phyloP scores from a whole-genome alignment of 2,113 vertebrate genomes.

The Notechis scutatus region DNA sequence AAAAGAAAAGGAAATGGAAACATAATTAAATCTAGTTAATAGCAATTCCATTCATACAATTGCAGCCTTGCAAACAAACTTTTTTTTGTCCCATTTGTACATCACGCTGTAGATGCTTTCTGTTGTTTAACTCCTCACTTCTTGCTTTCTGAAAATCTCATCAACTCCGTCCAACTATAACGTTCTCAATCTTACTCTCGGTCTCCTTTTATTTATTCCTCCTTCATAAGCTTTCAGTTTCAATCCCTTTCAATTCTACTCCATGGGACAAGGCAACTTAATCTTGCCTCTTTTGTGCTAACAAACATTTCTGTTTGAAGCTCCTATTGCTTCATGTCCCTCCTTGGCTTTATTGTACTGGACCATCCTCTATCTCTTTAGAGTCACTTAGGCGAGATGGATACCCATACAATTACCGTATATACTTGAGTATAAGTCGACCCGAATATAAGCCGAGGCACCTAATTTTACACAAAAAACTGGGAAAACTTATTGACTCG shows the following conservation, averaged over 20 bases:
- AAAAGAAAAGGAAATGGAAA: not conserved
- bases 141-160: not conserved
- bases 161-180: not conserved
- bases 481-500: too few species aligned
- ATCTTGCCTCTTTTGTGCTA: not conserved
- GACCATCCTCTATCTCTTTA: not conserved
- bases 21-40: not conserved
- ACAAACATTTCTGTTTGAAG: not conserved
- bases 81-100: not conserved
- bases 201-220: not conserved
- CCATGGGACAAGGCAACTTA: not conserved
- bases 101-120: not conserved
- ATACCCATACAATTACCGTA: too few species aligned
- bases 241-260: not conserved
- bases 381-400: not conserved
- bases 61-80: not conserved
- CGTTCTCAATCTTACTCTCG: not conserved
- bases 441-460: too few species aligned
- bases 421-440: too few species aligned
- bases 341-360: not conserved
- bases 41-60: not conserved
- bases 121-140: not conserved
- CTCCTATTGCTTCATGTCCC: not conserved
- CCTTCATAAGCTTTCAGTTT: not conserved
- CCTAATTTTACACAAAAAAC: too few species aligned